Evolutionary conservation across 2,888 invertebrate species (phyloP).

Genomic region (Habrosyne pyritoides): DNA sequence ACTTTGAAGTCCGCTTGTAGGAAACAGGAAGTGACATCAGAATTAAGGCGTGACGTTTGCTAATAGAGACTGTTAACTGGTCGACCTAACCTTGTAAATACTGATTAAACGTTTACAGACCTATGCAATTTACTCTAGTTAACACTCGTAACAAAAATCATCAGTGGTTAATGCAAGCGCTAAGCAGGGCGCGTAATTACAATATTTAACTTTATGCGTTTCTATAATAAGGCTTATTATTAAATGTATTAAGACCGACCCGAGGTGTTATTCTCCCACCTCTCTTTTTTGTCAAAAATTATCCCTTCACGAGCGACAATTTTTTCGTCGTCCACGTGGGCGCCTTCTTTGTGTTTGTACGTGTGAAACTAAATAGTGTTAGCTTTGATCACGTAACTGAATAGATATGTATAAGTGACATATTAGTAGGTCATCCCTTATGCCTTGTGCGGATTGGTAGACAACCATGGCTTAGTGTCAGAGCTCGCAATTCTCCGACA

Average conservation of each 20-base stretch:
- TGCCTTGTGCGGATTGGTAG: neutral
- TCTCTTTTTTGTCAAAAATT: neutral
- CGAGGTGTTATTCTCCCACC: too few relatives aligned
- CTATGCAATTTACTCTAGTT: neutral
- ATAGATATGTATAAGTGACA: neutral
- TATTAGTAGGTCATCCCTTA: neutral
- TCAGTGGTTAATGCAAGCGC: neutral
- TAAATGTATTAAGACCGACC: too few relatives aligned
- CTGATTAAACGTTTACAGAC: constrained; percentile 13
- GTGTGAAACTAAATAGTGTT: too few relatives aligned
- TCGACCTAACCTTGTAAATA: constrained; percentile 27
- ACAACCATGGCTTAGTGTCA: neutral
- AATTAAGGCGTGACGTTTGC: constrained; percentile 33
- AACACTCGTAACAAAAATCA: neutral
- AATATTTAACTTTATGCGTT: neutral
- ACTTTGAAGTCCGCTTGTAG: constrained; percentile 4
- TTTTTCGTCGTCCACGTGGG: neutral
- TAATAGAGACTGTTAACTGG: constrained; percentile 29
- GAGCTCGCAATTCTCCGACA: neutral
- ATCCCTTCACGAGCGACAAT: neutral
- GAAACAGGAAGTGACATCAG: constrained; percentile 14
- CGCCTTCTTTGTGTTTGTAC: neutral
- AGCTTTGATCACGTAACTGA: neutral
- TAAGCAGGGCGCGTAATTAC: too few relatives aligned
- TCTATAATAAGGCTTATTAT: neutral